These are phyloP conservation scores for Harpagoxenus sublaevis DNA, from an alignment of 2,888 invertebrate species.

Conservation along the genomic window DNA sequence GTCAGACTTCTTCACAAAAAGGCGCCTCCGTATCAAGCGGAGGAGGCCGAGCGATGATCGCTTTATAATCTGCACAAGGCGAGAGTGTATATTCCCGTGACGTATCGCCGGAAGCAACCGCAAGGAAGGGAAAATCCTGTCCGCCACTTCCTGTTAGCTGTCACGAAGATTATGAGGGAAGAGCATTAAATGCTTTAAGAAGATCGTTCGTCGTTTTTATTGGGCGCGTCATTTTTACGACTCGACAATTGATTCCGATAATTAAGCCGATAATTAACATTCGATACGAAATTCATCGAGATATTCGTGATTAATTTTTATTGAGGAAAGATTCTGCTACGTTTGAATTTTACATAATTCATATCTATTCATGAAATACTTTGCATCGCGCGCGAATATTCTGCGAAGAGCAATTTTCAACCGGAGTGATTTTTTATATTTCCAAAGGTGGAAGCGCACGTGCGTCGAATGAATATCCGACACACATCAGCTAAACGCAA, in stretches of 20 bases:
- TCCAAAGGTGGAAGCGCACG: conserved; percentile 20
- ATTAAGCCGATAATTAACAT: neutral
- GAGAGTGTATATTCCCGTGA: conserved; percentile 27
- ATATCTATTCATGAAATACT: neutral
- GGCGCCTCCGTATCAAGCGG: neutral
- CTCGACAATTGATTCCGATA: conserved; percentile 22
- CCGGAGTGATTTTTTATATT: conserved; percentile 31
- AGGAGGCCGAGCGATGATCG: conserved; percentile 45
- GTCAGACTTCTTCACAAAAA: conserved; percentile 30
- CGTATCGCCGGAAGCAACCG: conserved; percentile 30
- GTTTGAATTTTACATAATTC: neutral
- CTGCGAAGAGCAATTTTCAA: neutral
- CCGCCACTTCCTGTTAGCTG: neutral
- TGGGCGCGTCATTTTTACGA: neutral
- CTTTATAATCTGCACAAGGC: conserved; percentile 50
- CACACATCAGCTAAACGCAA: conserved; percentile 46
- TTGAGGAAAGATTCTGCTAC: neutral
- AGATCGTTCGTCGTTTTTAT: neutral
- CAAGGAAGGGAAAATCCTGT: neutral
- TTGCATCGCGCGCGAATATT: neutral
- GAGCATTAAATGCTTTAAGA: neutral
- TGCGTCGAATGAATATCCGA: conserved; percentile 39
- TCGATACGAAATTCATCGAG: neutral
- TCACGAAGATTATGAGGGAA: neutral
- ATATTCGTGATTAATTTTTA: neutral